phyloP scores from a whole-genome alignment of 2,797 vertebrate genomes.

The Tauraco hartlaubi region DNA sequence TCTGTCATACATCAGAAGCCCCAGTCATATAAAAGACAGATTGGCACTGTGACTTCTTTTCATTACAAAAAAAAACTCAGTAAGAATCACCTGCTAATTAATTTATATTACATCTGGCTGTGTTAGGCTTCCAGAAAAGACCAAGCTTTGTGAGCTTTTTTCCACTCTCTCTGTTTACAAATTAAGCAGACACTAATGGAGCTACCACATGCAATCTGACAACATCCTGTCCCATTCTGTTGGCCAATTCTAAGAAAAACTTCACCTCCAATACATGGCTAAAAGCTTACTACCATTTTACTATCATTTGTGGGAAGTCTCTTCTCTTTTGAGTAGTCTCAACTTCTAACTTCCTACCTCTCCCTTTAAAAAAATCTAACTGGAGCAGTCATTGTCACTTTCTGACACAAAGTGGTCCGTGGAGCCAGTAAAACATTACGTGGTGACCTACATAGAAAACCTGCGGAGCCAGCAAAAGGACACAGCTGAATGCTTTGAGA shows the following conservation, averaged over 20 bases:
- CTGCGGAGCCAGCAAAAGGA: not conserved
- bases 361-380: not conserved
- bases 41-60: conserved; percentile 2
- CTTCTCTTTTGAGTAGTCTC: not conserved
- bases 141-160: not conserved
- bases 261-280: not conserved
- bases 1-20: not conserved
- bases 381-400: not conserved
- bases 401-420: not conserved
- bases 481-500: not conserved
- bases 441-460: conserved; percentile 15
- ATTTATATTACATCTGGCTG: conserved; percentile 12
- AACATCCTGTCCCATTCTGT: not conserved
- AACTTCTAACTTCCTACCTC: not conserved
- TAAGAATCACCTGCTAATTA: conserved; percentile 37
- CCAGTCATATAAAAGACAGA: conserved; percentile 9
- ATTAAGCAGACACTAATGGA: not conserved
- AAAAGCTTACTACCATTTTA: not conserved
- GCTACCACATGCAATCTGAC: not conserved
- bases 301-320: not conserved
- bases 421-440: not conserved
- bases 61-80: not conserved
- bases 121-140: conserved; percentile 15
- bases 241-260: not conserved
- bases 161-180: not conserved